Conservation (phyloP, 2,797 vertebrate species). For the Antrozous pallidus region DNA sequence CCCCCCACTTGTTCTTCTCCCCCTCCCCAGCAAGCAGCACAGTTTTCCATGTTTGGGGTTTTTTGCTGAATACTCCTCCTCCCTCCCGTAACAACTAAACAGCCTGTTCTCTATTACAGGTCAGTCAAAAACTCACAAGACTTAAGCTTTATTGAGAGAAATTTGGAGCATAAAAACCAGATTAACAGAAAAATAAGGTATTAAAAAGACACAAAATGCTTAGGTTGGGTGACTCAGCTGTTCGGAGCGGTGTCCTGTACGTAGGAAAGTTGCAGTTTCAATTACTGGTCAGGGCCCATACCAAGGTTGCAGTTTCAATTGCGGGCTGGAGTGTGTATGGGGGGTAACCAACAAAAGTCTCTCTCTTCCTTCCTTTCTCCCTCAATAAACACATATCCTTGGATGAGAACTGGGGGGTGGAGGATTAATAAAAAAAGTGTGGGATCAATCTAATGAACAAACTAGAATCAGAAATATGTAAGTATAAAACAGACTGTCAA, state of each 20-base stretch:
- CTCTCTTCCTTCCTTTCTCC: background rate
- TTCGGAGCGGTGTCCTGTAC: background rate
- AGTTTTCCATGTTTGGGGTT: background rate
- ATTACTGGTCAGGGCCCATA: background rate
- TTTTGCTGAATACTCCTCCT: background rate
- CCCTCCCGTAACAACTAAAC: background rate
- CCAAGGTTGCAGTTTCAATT: background rate
- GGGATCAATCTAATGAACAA: no score
- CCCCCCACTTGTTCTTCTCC: background rate
- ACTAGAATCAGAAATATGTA: no score
- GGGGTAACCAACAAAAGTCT: background rate
- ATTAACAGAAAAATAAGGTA: background rate
- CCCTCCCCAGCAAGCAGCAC: background rate
- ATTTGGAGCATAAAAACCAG: background rate
- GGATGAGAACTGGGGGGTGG: background rate
- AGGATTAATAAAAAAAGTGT: no score
- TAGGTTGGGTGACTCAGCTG: background rate
- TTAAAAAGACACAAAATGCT: background rate
- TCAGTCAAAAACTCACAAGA: background rate
- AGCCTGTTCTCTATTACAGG: background rate
- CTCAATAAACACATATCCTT: background rate
- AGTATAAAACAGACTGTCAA: no score
- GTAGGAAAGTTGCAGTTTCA: background rate
- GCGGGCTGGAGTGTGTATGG: background rate
- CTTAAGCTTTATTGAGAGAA: background rate